Evolutionary conservation across 37 sponge, comb jelly and placozoan genomes (phyloP), one percentile per base, ranked within the genome.

Genomic region (Theonella swinhoei): DNA sequence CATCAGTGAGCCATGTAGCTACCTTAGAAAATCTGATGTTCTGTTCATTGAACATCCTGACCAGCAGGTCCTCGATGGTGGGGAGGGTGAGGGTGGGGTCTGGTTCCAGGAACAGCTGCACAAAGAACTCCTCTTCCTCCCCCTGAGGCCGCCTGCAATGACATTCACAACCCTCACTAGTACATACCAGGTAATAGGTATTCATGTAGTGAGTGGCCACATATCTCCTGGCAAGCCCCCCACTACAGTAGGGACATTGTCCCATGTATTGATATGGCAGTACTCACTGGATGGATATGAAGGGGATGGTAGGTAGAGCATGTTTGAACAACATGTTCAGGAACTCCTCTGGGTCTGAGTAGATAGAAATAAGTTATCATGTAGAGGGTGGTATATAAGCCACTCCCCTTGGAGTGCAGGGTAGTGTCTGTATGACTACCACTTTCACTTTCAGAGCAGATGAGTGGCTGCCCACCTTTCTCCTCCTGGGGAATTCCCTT

Each of bases 271-370:
- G n/a, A n/a, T n/a, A n/a, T n/a, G n/a, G n/a, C n/a, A n/a, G n/a
- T 14, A 47, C 54, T 47, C 54, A 47, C 54, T 47, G 54, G 14
- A 47, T 47, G 54, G 54, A 47, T 7, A 47, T 14, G 14, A 47
- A 47, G 14, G 54, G 54, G 54, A 14, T 17, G 54, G 54, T 14
- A 17, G 54, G 14, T 47, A 47, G 54, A 60, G 89, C 84, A 40
- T 97, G 88, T 25, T 91, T 89, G 67, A 94, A 91, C 1, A 98
- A 64, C 85, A 95, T 62, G 67, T 94, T 98, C 42, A 98, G 89
- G 61, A 98, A 96, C 75, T 96, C 99, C 83, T 98, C 99, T 41
- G 99, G 99, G 89, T 97, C 97, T 94, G 74, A 60, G 32, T 67
- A 1, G 54, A 47, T 7, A 47, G 54, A 47, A 47, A 47, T 47